Conservation (phyloP, 2,888 invertebrate species). For the Gibbula magus region DNA sequence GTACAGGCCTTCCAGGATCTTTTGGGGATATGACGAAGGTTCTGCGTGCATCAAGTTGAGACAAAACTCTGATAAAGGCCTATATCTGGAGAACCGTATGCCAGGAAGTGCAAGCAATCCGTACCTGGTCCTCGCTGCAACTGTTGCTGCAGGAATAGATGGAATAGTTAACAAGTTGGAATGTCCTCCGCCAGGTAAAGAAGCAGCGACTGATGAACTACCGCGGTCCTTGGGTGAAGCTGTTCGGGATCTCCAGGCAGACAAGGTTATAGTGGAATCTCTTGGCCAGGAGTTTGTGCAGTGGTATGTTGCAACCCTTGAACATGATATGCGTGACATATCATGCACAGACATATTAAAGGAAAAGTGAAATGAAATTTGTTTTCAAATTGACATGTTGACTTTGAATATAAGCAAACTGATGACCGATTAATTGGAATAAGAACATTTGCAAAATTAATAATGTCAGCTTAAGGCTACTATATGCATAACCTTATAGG, state of each 20-base stretch:
- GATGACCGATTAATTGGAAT: too few species aligned
- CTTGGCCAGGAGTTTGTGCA: too few species aligned
- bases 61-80: neutral
- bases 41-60: neutral
- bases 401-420: too few species aligned
- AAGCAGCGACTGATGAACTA: neutral
- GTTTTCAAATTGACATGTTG: too few species aligned
- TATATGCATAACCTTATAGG: too few species aligned
- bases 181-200: neutral
- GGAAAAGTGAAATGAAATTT: too few species aligned
- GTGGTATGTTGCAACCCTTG: too few species aligned
- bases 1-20: neutral
- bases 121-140: neutral
- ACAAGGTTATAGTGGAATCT: too few species aligned
- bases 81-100: neutral
- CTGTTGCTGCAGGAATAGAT: conserved; percentile 1
- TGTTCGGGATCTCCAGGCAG: neutral
- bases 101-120: neutral
- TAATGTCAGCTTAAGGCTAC: too few species aligned
- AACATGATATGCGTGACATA: too few species aligned
- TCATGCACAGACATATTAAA: too few species aligned
- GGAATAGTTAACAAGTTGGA: conserved; percentile 9
- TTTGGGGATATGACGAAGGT: neutral
- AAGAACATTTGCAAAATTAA: too few species aligned
- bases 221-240: neutral